These are phyloP conservation scores for Clarias magur DNA, from an alignment of 2,113 vertebrate species.

Conservation along the genomic window DNA sequence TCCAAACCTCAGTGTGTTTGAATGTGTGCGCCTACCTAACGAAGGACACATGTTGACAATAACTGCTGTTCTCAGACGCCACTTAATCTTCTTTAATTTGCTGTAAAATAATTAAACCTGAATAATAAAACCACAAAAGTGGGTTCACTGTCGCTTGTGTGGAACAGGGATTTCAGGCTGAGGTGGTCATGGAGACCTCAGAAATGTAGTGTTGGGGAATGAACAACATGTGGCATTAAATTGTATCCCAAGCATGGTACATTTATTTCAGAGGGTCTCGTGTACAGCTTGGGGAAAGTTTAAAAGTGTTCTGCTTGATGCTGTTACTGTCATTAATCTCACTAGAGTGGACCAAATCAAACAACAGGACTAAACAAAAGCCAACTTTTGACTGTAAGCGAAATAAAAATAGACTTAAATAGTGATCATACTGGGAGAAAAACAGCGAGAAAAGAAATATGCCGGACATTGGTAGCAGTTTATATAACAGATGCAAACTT, in stretches of 20 bases:
- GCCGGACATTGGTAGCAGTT: neutral
- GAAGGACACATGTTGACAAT: slow-evolving; percentile 50
- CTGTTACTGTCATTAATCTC: neutral
- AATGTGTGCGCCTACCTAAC: slow-evolving; percentile 31
- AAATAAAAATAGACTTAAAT: neutral
- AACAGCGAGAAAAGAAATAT: neutral
- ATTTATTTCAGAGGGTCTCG: neutral
- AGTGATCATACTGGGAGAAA: neutral
- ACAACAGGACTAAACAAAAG: neutral
- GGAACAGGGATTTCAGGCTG: neutral
- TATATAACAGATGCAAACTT: too few species aligned
- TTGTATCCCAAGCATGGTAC: neutral
- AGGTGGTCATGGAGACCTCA: slow-evolving; percentile 39
- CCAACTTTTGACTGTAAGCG: neutral
- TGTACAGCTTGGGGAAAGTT: neutral
- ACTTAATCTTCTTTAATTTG: slow-evolving; percentile 46
- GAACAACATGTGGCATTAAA: slow-evolving; percentile 2
- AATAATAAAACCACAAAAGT: slow-evolving; percentile 42
- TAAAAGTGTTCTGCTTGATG: neutral
- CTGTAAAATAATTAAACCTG: slow-evolving; percentile 54
- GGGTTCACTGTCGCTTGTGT: slow-evolving; percentile 36
- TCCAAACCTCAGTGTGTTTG: slow-evolving; percentile 41
- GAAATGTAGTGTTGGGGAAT: slow-evolving; percentile 17
- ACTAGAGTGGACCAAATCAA: neutral
- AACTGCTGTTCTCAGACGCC: slow-evolving; percentile 45